A percentile compares a stretch with the other conserved stretches of the same genome.
These are phyloP conservation scores for Papilio polyxenes DNA, from an alignment of 1,140 invertebrate species.

Conservation along the genomic window DNA sequence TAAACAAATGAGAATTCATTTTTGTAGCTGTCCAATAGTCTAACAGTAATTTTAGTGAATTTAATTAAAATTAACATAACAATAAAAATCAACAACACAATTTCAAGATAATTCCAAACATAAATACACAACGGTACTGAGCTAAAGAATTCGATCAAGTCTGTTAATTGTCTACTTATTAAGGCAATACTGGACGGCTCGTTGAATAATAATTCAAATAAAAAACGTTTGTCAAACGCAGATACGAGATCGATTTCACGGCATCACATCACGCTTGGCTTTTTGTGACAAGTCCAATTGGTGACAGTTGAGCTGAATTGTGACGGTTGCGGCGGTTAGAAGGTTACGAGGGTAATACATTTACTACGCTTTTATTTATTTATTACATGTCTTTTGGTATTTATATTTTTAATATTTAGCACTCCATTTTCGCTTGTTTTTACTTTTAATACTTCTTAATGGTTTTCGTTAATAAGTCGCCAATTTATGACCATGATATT, in stretches of 20 bases:
- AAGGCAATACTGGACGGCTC: not conserved
- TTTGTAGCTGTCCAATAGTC: too few relatives aligned
- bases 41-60: too few relatives aligned
- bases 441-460: not conserved
- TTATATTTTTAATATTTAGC: not conserved
- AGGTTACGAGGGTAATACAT: slow-evolving; percentile 5
- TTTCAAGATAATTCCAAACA: not conserved
- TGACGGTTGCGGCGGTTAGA: slow-evolving; percentile 5
- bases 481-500: not conserved
- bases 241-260: slow-evolving; percentile 43
- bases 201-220: slow-evolving; percentile 33
- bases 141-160: slow-evolving; percentile 9
- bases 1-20: too few relatives aligned
- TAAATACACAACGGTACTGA: not conserved
- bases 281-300: slow-evolving; percentile 23
- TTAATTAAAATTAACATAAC: too few relatives aligned
- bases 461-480: not conserved
- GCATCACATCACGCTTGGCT: slow-evolving; percentile 32
- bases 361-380: not conserved
- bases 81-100: not conserved
- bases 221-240: slow-evolving; percentile 35
- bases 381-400: not conserved
- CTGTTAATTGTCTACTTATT: slow-evolving; percentile 21
- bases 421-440: not conserved
- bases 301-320: not conserved